Percentiles rank a stretch among this genome's conserved stretches.
These are phyloP conservation scores for Phyllotreta cruciferae DNA, from an alignment of 2,888 invertebrate species.

Conservation along the genomic window DNA sequence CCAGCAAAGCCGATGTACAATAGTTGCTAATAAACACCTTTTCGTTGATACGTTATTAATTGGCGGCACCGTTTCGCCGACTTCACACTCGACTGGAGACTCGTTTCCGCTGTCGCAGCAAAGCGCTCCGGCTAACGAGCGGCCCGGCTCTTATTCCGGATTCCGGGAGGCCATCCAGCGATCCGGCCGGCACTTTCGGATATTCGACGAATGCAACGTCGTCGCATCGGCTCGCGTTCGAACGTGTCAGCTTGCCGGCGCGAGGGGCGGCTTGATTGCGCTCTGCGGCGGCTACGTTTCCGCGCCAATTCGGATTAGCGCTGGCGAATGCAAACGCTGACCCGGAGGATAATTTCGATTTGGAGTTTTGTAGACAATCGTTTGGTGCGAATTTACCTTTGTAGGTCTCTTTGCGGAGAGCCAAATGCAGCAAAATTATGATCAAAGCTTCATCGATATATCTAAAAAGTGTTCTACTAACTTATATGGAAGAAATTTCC, in stretches of 20 bases:
- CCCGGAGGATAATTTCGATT: background rate
- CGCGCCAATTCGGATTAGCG: background rate
- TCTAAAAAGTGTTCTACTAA: too few species aligned
- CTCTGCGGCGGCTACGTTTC: slow-evolving; percentile 17
- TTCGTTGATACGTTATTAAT: too few species aligned
- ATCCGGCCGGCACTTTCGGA: slow-evolving; percentile 10
- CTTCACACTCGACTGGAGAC: slow-evolving; percentile 8
- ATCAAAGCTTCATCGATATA: too few species aligned
- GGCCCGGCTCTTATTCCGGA: slow-evolving; percentile 6
- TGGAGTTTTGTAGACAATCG: too few species aligned
- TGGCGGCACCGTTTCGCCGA: background rate
- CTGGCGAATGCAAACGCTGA: background rate
- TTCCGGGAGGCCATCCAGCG: background rate
- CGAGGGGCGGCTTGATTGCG: slow-evolving; percentile 28
- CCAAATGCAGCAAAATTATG: too few species aligned
- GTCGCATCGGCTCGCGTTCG: background rate
- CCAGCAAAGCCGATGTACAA: too few species aligned
- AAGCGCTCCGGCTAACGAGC: slow-evolving; percentile 1
- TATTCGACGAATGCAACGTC: slow-evolving; percentile 1
- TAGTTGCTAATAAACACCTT: too few species aligned
- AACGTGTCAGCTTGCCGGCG: slow-evolving; percentile 21
- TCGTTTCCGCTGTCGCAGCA: slow-evolving; percentile 17
- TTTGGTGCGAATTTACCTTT: too few species aligned
- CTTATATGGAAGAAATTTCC: too few species aligned
- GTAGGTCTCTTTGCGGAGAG: too few species aligned